Percentiles rank a stretch among this genome's conserved stretches.
Evolutionary conservation across 92 coral and sea anemone species (phyloP).

Genomic region (Nematostella vectensis): DNA sequence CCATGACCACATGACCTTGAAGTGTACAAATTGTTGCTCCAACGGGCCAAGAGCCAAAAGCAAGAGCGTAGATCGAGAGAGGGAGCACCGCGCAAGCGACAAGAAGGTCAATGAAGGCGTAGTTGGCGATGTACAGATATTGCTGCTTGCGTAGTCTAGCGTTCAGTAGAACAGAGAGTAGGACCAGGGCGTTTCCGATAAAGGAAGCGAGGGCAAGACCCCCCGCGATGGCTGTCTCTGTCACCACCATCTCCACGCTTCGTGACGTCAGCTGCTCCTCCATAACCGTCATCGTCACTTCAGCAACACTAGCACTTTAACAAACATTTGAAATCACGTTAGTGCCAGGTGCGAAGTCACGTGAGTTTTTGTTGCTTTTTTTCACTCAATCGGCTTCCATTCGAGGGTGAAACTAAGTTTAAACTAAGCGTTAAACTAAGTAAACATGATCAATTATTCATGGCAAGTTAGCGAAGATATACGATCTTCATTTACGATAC

Average conservation of each 20-base stretch:
- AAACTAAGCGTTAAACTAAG: too few species aligned
- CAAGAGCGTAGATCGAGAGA: slow-evolving; percentile 1
- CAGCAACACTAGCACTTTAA: too few species aligned
- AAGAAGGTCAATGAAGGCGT: slow-evolving; percentile 17
- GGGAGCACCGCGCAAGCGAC: slow-evolving; percentile 14
- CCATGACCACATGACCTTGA: slow-evolving; percentile 25
- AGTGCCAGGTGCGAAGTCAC: too few species aligned
- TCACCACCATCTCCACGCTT: slow-evolving; percentile 22
- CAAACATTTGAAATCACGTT: too few species aligned
- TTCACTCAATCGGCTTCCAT: too few species aligned
- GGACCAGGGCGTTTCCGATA: slow-evolving; percentile 7
- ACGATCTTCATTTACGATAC: too few species aligned
- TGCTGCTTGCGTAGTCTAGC: slow-evolving; percentile 4
- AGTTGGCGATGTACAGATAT: slow-evolving; percentile 22
- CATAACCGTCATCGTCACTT: too few species aligned
- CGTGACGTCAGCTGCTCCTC: slow-evolving; percentile 2
- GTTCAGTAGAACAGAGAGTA: slow-evolving; percentile 14
- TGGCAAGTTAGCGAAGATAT: too few species aligned
- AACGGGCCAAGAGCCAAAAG: slow-evolving; percentile 24
- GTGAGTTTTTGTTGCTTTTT: too few species aligned
- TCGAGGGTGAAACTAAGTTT: too few species aligned
- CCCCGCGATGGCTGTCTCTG: slow-evolving; percentile 19
- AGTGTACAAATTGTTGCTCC: slow-evolving; percentile 8
- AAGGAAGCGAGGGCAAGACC: slow-evolving; percentile 6
- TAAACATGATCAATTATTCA: too few species aligned